A percentile compares a stretch with the other conserved stretches of the same genome.
phyloP scores from a whole-genome alignment of 1,140 invertebrate species.

The Scaptomyza graminum region DNA sequence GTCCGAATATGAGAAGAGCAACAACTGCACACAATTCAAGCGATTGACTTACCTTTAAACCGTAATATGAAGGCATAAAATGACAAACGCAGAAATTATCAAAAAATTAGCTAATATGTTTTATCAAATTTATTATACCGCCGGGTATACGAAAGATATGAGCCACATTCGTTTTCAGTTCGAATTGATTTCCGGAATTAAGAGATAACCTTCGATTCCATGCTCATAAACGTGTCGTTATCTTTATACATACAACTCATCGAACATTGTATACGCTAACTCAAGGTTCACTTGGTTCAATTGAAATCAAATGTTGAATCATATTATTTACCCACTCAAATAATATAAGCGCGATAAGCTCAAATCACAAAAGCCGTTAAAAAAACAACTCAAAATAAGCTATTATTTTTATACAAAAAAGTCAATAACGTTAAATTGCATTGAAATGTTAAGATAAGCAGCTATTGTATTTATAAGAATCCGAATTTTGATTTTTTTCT shows the following conservation, averaged over 20 bases:
- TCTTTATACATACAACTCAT: slow-evolving; percentile 9
- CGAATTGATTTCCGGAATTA: slow-evolving; percentile 36
- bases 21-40: background rate
- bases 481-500: too few relatives aligned
- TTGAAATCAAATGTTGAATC: slow-evolving; percentile 8
- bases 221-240: slow-evolving; percentile 3
- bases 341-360: background rate
- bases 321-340: background rate
- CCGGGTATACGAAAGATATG: background rate
- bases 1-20: background rate
- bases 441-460: too few relatives aligned
- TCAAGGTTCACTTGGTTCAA: slow-evolving; percentile 10
- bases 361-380: background rate
- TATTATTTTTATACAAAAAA: background rate
- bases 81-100: background rate
- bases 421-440: too few relatives aligned
- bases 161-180: slow-evolving; percentile 2
- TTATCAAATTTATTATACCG: background rate
- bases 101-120: background rate
- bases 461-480: too few relatives aligned
- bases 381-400: too few relatives aligned
- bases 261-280: slow-evolving; percentile 37
- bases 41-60: background rate
- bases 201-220: slow-evolving; percentile 29
- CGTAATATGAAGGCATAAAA: background rate